Conservation (phyloP, 2,797 vertebrate species). For the Semotilus atromaculatus region DNA sequence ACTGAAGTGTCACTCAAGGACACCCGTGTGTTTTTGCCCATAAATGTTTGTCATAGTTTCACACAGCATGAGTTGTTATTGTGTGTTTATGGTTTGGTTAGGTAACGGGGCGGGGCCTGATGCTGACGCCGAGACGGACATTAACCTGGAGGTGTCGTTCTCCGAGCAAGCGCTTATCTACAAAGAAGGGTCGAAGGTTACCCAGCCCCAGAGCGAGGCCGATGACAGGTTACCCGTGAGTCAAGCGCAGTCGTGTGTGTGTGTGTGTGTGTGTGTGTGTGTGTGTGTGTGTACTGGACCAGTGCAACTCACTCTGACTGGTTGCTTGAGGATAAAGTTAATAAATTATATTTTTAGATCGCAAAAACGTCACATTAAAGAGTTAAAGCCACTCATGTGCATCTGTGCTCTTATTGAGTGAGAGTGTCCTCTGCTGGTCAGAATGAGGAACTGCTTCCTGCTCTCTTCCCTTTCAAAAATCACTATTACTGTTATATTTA, state of each 20-base stretch:
- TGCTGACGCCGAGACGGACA: conserved; percentile 79
- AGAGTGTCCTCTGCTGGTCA: conserved; percentile 58
- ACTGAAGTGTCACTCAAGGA: background rate
- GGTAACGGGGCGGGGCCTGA: conserved; percentile 48
- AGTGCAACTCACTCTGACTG: conserved; percentile 11
- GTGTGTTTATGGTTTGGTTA: conserved; percentile 15
- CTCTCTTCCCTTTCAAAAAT: background rate
- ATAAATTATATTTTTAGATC: background rate
- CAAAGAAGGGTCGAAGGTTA: conserved; percentile 78
- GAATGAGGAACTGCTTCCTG: background rate
- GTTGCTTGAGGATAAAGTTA: conserved; percentile 13
- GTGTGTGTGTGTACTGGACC: conserved; percentile 20
- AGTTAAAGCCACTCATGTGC: background rate
- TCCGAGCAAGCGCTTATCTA: conserved; percentile 91
- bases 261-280: conserved; percentile 29
- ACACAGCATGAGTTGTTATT: background rate
- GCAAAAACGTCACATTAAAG: background rate
- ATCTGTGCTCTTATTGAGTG: background rate
- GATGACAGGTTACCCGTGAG: conserved; percentile 87
- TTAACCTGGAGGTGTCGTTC: conserved; percentile 92
- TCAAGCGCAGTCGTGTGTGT: conserved; percentile 49
- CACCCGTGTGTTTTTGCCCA: conserved; percentile 36
- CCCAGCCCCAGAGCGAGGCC: conserved; percentile 67
- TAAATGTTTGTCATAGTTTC: conserved; percentile 35
- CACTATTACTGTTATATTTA: background rate